These are phyloP conservation scores for Dromas ardeola DNA, from an alignment of 2,113 vertebrate species.

Conservation along the genomic window DNA sequence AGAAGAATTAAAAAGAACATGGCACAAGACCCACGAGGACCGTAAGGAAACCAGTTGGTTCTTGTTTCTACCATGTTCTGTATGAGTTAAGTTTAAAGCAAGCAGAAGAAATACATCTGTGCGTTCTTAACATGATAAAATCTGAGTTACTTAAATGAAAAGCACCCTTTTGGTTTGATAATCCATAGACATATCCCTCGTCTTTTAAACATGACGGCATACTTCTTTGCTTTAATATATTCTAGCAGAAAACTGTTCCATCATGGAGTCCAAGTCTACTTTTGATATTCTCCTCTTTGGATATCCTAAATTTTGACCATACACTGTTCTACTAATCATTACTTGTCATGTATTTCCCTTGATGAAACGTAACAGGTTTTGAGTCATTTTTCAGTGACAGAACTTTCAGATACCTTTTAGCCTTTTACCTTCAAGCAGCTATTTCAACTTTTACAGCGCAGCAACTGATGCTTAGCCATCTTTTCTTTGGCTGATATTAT, in stretches of 20 bases:
- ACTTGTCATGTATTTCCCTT: too few relatives aligned
- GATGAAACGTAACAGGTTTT: neutral
- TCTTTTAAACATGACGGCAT: rapidly evolving
- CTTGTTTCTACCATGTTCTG: neutral
- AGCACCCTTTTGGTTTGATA: neutral
- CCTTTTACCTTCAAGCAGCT: neutral
- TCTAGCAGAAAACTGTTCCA: neutral
- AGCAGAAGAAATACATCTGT: neutral
- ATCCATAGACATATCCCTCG: rapidly evolving
- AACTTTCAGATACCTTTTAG: neutral
- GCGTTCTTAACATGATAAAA: neutral
- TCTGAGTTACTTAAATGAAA: neutral
- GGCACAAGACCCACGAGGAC: neutral
- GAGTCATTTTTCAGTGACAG: neutral
- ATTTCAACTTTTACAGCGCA: neutral
- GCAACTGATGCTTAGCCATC: neutral
- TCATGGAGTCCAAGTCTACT: neutral
- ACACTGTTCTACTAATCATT: neutral
- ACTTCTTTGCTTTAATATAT: neutral
- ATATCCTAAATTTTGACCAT: neutral
- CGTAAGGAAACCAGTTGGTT: neutral
- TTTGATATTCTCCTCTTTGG: neutral
- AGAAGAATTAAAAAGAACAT: neutral
- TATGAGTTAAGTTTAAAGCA: neutral
- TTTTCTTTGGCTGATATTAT: neutral